phyloP scores from a whole-genome alignment of 2,888 invertebrate genomes.

The Brachyptera risi region DNA sequence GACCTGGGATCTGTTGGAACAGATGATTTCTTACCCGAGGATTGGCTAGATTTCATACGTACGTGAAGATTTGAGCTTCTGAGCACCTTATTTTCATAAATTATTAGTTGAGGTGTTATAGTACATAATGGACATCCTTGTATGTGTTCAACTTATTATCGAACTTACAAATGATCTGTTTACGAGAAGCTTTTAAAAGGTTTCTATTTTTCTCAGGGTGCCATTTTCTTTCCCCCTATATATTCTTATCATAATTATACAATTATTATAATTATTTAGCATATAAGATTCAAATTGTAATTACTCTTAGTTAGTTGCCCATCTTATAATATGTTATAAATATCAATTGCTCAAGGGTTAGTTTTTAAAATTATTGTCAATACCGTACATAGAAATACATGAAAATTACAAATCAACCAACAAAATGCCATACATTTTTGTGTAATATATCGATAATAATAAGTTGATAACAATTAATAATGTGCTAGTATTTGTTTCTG shows the following conservation, averaged over 20 bases:
- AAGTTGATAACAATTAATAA: no score
- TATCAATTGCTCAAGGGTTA: slow-evolving; percentile 32
- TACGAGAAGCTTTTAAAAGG: slow-evolving; percentile 23
- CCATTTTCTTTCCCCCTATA: slow-evolving; percentile 38
- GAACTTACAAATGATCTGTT: slow-evolving; percentile 24
- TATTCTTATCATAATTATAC: not conserved
- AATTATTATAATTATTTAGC: slow-evolving; percentile 7
- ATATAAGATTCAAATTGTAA: not conserved
- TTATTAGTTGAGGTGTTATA: no score
- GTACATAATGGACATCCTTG: no score
- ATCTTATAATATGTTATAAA: slow-evolving; percentile 23
- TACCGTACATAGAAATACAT: not conserved
- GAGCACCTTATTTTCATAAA: no score
- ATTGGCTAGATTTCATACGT: no score
- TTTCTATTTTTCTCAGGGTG: slow-evolving; percentile 42
- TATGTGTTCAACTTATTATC: not conserved
- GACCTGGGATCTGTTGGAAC: no score
- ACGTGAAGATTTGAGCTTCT: no score
- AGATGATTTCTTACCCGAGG: no score
- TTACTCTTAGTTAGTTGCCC: not conserved
- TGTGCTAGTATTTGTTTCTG: slow-evolving; percentile 27
- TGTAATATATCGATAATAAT: slow-evolving; percentile 7
- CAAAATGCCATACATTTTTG: not conserved
- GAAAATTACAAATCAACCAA: not conserved
- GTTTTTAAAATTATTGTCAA: slow-evolving; percentile 23